Percentiles rank a stretch among this genome's conserved stretches.
phyloP scores from a whole-genome alignment of 2,113 vertebrate genomes.

The Gallinago undulata region DNA sequence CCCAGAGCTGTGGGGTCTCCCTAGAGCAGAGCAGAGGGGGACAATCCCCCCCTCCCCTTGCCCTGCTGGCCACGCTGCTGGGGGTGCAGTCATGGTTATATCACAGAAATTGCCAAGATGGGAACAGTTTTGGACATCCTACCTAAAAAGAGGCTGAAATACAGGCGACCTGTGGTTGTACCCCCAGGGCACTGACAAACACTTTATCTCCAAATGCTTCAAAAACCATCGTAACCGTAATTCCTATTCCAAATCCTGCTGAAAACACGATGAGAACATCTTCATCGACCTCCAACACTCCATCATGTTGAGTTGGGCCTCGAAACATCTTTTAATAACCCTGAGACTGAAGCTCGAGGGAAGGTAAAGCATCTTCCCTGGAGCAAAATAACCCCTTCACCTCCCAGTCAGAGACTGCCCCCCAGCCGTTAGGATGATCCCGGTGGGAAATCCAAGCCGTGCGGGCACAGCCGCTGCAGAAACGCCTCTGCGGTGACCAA shows the following conservation, averaged over 20 bases:
- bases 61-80: neutral
- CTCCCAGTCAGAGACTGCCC: neutral
- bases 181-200: fast-evolving
- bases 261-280: neutral
- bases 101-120: neutral
- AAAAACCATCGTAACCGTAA: fast-evolving
- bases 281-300: neutral
- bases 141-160: neutral
- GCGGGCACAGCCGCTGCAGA: neutral
- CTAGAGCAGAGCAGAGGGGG: neutral
- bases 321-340: neutral
- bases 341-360: neutral
- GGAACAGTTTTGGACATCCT: neutral
- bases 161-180: fast-evolving
- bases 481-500: neutral
- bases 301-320: neutral
- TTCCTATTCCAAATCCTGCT: neutral
- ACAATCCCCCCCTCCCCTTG: neutral
- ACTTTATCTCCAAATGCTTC: neutral
- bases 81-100: neutral
- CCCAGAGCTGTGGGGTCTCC: neutral
- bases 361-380: neutral
- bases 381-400: neutral
- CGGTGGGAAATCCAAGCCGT: fast-evolving
- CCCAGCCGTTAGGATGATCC: fast-evolving